Base-by-base conservation (phyloP, 2,888 invertebrate genomes). In the Drosophila anomelani region DNA sequence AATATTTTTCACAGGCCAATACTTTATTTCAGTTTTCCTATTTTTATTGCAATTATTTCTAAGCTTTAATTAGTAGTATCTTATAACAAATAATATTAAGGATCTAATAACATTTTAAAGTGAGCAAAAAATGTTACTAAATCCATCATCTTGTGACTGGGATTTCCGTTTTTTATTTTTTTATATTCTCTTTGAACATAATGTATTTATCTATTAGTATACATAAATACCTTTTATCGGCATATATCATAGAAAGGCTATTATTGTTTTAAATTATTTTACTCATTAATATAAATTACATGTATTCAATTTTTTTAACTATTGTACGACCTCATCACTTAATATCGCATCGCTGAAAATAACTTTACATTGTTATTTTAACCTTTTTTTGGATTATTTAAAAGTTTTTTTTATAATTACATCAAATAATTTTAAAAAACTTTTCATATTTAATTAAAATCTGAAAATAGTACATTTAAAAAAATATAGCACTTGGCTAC, bases 91-190 rank as follows among this genome's bases (percentile, higher is more conserved):
- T 17, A 41, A 41, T 20, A 3, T 29, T 4, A 39, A 12, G 79
- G 58, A 61, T 55, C 69, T 26, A 72, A 63, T 81, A 88, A 85
- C 88, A 85, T 79, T 88, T 82, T 66, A 9, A 20, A 82, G 85
- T 85, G 85, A 85, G 85, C 88, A 85, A 72, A 82, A 86, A 85
- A 85, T 85, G 85, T 88, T 88, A 87, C 36, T 49, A 62, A 67
- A 56, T 54, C 70, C 49, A 2, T 4, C 0, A 15, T 29, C 3
- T 49, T 20, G n/a, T 15, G 15, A 23, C 6, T 41, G 4, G 7
- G 15, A 0, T 15, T 2, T 39, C 17, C 10, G n/a, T n/a, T 9
- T 13, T 26, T 46, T 23, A 6, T 29, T 38, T 7, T 15, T 6
- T 3, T 5, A 6, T 20, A 4, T 43, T 34, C 15, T 13, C 3